Conservation (phyloP, 2,888 invertebrate species). For the Pristionchus japonicus region DNA sequence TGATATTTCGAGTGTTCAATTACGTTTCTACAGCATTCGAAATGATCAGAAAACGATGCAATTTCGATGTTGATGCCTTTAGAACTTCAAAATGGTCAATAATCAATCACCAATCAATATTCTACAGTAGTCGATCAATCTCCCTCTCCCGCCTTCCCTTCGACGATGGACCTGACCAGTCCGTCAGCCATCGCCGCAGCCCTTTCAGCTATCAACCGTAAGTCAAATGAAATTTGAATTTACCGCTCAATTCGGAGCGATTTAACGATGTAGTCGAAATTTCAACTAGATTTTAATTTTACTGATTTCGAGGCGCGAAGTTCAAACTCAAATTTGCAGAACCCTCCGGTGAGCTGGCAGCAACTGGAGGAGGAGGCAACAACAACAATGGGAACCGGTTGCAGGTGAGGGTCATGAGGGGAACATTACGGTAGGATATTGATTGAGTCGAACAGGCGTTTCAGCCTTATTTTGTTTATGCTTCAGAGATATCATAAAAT, state of each 20-base stretch:
- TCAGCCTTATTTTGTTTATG: background rate
- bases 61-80: too few species aligned
- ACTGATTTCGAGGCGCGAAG: background rate
- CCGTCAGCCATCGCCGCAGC: slow-evolving; percentile 30
- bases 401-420: background rate
- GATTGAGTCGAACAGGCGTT: background rate
- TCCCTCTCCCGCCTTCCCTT: too few species aligned
- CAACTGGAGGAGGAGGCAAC: background rate
- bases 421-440: background rate
- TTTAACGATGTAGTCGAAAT: background rate
- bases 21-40: too few species aligned
- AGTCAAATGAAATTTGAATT: background rate
- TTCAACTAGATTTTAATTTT: background rate
- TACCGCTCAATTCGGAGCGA: background rate
- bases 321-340: background rate
- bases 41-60: too few species aligned
- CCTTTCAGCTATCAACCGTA: slow-evolving; percentile 23
- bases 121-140: background rate
- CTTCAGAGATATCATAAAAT: background rate
- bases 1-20: too few species aligned
- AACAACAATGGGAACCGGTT: background rate
- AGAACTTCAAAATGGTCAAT: background rate
- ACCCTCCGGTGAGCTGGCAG: background rate
- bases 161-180: slow-evolving; percentile 22
- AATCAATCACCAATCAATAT: background rate